These are phyloP conservation scores for Lobophora halterata DNA, from an alignment of 2,888 invertebrate species.

Conservation along the genomic window DNA sequence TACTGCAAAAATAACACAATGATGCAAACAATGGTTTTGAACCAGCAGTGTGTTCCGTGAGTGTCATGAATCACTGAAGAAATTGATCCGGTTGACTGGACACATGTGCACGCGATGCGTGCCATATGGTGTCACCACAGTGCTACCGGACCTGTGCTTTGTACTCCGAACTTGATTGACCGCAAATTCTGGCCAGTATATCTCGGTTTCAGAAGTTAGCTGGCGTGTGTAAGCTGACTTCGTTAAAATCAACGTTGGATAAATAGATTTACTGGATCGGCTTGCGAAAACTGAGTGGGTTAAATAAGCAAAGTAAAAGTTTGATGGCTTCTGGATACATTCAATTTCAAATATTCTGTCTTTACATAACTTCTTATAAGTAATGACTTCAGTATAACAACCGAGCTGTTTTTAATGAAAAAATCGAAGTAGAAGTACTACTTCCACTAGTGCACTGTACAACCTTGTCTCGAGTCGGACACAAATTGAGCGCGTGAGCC, in stretches of 20 bases:
- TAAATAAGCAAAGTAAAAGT: too few relatives aligned
- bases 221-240: not conserved
- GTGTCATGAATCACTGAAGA: constrained; percentile 25
- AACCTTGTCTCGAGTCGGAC: constrained; percentile 8
- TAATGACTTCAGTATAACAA: too few relatives aligned
- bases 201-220: not conserved
- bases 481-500: constrained; percentile 10
- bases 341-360: too few relatives aligned
- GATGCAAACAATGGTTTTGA: constrained; percentile 10
- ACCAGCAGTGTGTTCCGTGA: constrained; percentile 4
- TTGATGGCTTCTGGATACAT: too few relatives aligned
- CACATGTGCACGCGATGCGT: constrained; percentile 40
- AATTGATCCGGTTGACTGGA: constrained; percentile 58
- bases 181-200: too few relatives aligned
- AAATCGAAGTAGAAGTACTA: constrained; percentile 7
- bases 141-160: not conserved
- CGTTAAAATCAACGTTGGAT: too few relatives aligned
- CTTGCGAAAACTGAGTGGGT: too few relatives aligned
- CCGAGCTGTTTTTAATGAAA: too few relatives aligned
- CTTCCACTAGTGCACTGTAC: not conserved
- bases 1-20: constrained; percentile 9
- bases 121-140: constrained; percentile 32
- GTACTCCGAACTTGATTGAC: too few relatives aligned
- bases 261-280: too few relatives aligned
- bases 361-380: too few relatives aligned